Evolutionary conservation across 2,113 vertebrate species (phyloP).

Genomic region (Chionodraco myersi): DNA sequence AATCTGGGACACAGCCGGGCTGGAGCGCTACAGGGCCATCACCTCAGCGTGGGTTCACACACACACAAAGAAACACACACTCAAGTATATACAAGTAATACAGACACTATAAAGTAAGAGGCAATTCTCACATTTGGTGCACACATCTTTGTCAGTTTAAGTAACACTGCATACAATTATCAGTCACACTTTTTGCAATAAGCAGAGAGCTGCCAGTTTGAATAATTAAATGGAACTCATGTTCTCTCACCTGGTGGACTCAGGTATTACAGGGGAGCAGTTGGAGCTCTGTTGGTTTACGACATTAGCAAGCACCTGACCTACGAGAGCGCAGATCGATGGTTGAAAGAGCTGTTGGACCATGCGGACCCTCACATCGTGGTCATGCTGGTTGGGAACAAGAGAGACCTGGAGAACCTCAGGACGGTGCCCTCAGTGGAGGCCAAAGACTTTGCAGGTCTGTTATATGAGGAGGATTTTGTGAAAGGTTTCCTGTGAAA

Average conservation of each 20-base stretch:
- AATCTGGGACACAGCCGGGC: slow-evolving; percentile 96
- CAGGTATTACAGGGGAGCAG: slow-evolving; percentile 96
- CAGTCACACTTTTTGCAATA: neutral
- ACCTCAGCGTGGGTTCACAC: slow-evolving; percentile 91
- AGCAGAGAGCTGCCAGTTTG: neutral
- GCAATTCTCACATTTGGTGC: slow-evolving; percentile 3
- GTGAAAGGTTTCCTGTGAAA: neutral
- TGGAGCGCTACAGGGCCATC: slow-evolving; percentile 96
- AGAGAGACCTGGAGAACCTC: slow-evolving; percentile 88
- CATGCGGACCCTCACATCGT: slow-evolving; percentile 98
- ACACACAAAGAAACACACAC: slow-evolving; percentile 24
- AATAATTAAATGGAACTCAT: neutral
- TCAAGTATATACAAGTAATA: slow-evolving; percentile 17
- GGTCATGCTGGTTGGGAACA: slow-evolving; percentile 99
- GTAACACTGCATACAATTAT: slow-evolving; percentile 2
- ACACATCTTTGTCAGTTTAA: neutral
- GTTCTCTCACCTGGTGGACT: neutral
- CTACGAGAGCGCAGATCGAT: slow-evolving; percentile 95
- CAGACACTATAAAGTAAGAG: neutral
- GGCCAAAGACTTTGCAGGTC: slow-evolving; percentile 92
- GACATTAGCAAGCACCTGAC: slow-evolving; percentile 98
- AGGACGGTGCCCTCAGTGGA: slow-evolving; percentile 92
- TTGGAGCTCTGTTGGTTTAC: slow-evolving; percentile 95
- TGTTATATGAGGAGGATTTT: neutral
- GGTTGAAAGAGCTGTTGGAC: slow-evolving; percentile 97